Base-by-base conservation (phyloP, 2,888 invertebrate species). In the Lithophane leautieri region DNA sequence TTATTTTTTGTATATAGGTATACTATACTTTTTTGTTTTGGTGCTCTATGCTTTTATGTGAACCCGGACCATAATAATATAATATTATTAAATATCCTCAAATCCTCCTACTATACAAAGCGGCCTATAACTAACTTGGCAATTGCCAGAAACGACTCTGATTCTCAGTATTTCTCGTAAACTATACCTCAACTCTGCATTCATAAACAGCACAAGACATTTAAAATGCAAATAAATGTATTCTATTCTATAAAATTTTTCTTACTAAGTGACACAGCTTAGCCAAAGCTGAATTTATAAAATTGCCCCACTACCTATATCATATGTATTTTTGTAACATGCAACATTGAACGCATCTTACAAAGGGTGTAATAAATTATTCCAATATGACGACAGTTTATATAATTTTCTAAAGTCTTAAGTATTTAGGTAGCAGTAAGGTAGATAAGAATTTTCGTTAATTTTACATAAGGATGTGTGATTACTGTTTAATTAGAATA, bases 351-450 rank as follows among this genome's bases (percentile, higher is more conserved):
- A 61, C n/a, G 65, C 68, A 79, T 62, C 28, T 70, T 79, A 78
- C 63, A 70, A 77, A 52, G 42, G 28, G 22, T 73, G 74, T 28
- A 61, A 52, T 75, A 63, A 56, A 58, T 63, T 74, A 73, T 81
- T 78, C 66, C 74, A 78, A 25, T 62, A 73, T 52, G 22, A 60
- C 66, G 69, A 72, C 62, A 61, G 56, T 76, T 47, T 78, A 61
- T 73, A 61, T 81, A 72, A 50, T 73, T 70, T 76, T 74, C 65
- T 73, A 75, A 25, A 82, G 62, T 73, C 76, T 76, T 76, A 82
- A 76, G 73, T 84, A 62, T 79, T 65, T 73, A 73, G 28, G 56
- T 83, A 84, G 66, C n/a, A 47, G n/a, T 82, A 73, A 84, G 67
- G 54, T 82, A 77, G 71, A 67, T 79, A 71, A 70, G 47, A 72